Percentiles rank a stretch among this genome's conserved stretches.
These are phyloP conservation scores for Panthera tigris DNA, from an alignment of 2,113 vertebrate genomes.

Conservation along the genomic window DNA sequence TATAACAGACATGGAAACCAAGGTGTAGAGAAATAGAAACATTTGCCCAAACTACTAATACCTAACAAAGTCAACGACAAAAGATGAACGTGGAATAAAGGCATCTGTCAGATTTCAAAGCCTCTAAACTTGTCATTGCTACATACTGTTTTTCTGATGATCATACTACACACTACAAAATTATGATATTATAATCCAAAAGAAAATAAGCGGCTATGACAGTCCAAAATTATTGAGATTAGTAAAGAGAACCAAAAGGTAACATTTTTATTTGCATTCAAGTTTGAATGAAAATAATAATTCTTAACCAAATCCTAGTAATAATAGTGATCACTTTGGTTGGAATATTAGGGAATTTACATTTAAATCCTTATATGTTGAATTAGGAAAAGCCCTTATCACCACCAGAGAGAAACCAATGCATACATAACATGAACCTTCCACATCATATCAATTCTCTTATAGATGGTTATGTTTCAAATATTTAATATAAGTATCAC, in stretches of 20 bases:
- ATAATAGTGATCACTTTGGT: not conserved
- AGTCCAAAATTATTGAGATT: not conserved
- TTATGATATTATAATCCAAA: not conserved
- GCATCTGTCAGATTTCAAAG: not conserved
- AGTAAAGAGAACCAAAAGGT: not conserved
- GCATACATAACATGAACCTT: not conserved
- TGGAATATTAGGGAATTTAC: not conserved
- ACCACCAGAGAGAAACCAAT: not conserved
- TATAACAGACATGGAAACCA: not conserved
- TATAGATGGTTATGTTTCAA: not conserved
- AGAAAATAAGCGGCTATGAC: not conserved
- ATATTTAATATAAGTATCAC: not conserved
- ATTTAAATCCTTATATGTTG: not conserved
- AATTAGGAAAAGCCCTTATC: not conserved
- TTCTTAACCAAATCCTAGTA: not conserved
- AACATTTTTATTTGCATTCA: not conserved
- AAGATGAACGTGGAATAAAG: not conserved
- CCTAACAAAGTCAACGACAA: not conserved
- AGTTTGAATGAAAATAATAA: conserved; percentile 6
- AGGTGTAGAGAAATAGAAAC: not conserved
- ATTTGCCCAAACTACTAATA: not conserved
- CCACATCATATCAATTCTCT: not conserved
- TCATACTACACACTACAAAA: not conserved
- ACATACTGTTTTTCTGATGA: not conserved
- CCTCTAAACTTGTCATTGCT: not conserved